Evolutionary conservation across 1,140 invertebrate genomes (phyloP), one percentile per base, ranked within the genome.

Genomic region (Manduca sexta): DNA sequence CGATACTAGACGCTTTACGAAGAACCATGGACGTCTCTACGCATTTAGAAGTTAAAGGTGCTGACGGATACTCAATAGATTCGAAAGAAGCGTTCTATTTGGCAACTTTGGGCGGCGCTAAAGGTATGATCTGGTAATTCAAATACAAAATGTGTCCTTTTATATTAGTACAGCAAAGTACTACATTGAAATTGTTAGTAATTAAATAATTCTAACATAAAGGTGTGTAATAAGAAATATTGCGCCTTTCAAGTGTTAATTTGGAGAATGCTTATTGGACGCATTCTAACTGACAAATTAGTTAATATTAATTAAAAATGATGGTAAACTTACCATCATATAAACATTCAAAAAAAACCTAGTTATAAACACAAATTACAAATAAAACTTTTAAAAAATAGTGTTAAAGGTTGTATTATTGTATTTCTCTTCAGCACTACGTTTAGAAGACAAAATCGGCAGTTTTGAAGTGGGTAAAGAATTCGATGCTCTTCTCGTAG

Each of bases 71-170:
- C 14, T 83, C 91, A 4, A 60, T 97, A 1, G 89, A 88, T 51
- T 95, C 92, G 75, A 89, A 89, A 52, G 93, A 97, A 64, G 94
- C 90, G 0, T 93, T 97, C 67, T 92, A 92, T 74, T 82, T 97
- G 42, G 95, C 95, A 13, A 97, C 96, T 6, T 74, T 96, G 30
- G 96, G 95, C 17, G 94, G 95, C 8, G 94, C 95, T 53, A 88
- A 90, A 89, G 91, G 93, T 93, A 87, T 13, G 21, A 31, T 31
- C 14, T 17, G n/a, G n/a, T n/a, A n/a, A n/a, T n/a, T n/a, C n/a
- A n/a, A n/a, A n/a, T n/a, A n/a, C n/a, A n/a, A n/a, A n/a, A n/a
- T n/a, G n/a, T n/a, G n/a, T n/a, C n/a, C n/a, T n/a, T n/a, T n/a
- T n/a, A n/a, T n/a, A n/a, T n/a, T n/a, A n/a, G n/a, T n/a, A n/a